Base-by-base conservation (phyloP, 2,113 vertebrate species). In the Callipepla californica region DNA sequence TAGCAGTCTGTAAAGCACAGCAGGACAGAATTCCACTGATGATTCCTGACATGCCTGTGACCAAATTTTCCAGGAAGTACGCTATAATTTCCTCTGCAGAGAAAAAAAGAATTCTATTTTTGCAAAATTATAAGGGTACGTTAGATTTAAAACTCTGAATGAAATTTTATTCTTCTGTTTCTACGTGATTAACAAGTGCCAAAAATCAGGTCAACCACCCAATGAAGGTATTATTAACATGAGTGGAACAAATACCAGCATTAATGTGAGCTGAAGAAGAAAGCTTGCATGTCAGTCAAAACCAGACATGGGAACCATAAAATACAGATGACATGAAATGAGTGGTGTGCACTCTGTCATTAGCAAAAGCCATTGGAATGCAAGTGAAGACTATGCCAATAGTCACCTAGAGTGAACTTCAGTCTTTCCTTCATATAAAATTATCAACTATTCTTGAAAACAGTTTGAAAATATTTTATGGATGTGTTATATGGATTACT, bases 121-220 rank as follows among this genome's bases (percentile, higher is more conserved):
- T 95, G 9, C 7, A 61, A 75, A 69, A 65, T 7, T 1, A 0
- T 2, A n/a, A 9, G 6, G 7, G 8, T n/a, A 4, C 8, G 51
- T 93, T 76, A 1, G 1, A 73, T 62, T 57, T 69, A 47, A 76
- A 74, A 2, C 1, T 73, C 38, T 6, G 22, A 77, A n/a, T 25
- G 19, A 30, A 34, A 38, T 4, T 2, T 11, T 0, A 5, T 55
- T 79, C 40, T 11, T 53, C 6, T 6, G 18, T 55, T 87, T 81
- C 16, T 75, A 15, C 34, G 19, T 36, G 36, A 59, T 53, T 55
- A 79, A 53, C 6, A 67, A 92, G 66, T 15, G 20, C 4, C 23
- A 62, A 61, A 67, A 6, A 10, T 77, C 6, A 45, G 51, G 18
- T 72, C 18, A 67, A 67, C 10, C 20, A 66, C 14, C 36, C 16